Percentiles rank a stretch among this genome's conserved stretches.
Evolutionary conservation across 1,140 invertebrate species (phyloP).

Genomic region (Aphaenogaster rudis): DNA sequence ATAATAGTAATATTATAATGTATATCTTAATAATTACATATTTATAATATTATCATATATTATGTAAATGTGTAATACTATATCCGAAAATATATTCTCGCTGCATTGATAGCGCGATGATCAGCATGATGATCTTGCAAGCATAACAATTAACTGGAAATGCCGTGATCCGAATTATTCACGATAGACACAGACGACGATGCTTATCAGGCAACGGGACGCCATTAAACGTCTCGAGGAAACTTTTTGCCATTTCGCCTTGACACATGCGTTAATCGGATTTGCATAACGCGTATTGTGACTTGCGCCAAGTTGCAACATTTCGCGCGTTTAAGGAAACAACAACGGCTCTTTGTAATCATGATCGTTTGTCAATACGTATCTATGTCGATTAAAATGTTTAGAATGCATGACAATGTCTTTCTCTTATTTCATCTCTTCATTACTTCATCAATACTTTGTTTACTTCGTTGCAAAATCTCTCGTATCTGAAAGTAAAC

Average conservation of each 20-base stretch:
- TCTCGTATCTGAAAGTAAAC: not conserved
- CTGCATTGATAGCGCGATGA: not conserved
- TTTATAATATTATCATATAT: too few species aligned
- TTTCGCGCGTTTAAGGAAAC: not conserved
- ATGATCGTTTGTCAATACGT: not conserved
- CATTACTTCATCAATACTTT: not conserved
- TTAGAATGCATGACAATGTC: not conserved
- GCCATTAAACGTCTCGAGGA: not conserved
- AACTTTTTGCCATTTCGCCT: conserved; percentile 1
- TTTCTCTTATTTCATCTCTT: not conserved
- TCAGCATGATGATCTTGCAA: not conserved
- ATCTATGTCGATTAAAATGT: not conserved
- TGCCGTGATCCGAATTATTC: not conserved
- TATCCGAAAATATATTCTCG: not conserved
- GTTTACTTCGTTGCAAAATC: not conserved
- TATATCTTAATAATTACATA: too few species aligned
- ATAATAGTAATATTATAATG: too few species aligned
- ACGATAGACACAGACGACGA: not conserved
- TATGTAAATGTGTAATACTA: not conserved
- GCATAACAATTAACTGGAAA: not conserved
- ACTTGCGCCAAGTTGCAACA: not conserved
- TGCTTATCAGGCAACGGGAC: not conserved
- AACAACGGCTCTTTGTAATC: conserved; percentile 17
- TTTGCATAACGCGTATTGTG: conserved; percentile 16
- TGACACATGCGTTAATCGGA: conserved; percentile 33